A percentile compares a stretch with the other conserved stretches of the same genome.
phyloP scores from a whole-genome alignment of 2,113 vertebrate species.

The Lonchura striata region DNA sequence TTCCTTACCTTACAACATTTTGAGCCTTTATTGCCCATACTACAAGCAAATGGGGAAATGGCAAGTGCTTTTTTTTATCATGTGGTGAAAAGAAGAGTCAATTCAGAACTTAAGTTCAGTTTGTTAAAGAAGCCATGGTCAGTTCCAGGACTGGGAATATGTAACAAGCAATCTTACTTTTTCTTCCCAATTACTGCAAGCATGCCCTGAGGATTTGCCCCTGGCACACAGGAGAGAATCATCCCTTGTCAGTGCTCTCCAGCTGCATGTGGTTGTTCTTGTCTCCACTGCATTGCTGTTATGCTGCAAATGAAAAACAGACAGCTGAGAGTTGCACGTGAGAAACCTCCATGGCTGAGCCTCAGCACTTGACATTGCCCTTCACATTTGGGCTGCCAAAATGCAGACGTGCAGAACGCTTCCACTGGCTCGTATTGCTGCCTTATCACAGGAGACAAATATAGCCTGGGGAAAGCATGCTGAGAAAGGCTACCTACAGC shows the following conservation, averaged over 20 bases:
- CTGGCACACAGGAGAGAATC: not conserved
- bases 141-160: not conserved
- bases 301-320: not conserved
- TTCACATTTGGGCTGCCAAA: not conserved
- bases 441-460: slow-evolving; percentile 24
- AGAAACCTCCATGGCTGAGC: not conserved
- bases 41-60: not conserved
- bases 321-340: not conserved
- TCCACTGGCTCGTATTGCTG: not conserved
- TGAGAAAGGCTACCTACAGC: not conserved
- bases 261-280: not conserved
- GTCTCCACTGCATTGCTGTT: not conserved
- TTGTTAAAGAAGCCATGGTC: not conserved
- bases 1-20: not conserved
- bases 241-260: not conserved
- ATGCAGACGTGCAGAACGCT: not conserved
- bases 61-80: not conserved
- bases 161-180: not conserved
- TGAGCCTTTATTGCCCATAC: not conserved
- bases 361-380: not conserved
- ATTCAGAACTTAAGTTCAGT: not conserved
- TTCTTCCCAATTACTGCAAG: not conserved
- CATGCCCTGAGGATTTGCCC: not conserved
- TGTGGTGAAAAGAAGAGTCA: not conserved
- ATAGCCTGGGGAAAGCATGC: not conserved